phyloP scores from a whole-genome alignment of 1,140 invertebrate genomes.

The Lepidurus packardi region DNA sequence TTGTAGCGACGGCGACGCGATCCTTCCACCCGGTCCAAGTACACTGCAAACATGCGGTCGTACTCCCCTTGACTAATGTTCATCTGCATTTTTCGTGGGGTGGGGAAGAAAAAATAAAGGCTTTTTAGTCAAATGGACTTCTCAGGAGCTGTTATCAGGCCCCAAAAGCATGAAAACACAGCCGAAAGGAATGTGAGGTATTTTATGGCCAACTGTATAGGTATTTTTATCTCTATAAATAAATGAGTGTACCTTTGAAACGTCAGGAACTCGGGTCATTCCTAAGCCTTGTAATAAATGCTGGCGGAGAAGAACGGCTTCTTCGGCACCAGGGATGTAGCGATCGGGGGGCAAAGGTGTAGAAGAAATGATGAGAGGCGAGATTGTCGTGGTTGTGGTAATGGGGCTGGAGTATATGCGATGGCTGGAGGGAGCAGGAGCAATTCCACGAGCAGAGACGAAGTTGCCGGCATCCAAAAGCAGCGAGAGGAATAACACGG shows the following conservation, averaged over 20 bases:
- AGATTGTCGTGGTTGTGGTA: not conserved
- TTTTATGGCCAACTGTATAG: not conserved
- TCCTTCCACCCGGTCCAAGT: slow-evolving; percentile 45
- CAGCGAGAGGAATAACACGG: not conserved
- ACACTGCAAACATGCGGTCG: slow-evolving; percentile 49
- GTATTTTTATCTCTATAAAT: too few relatives aligned
- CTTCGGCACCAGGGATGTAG: slow-evolving; percentile 37
- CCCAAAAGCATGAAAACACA: not conserved
- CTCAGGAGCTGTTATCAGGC: not conserved
- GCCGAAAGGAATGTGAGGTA: slow-evolving; percentile 35
- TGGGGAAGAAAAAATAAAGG: not conserved
- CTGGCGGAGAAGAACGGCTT: slow-evolving; percentile 44
- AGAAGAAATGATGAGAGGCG: not conserved
- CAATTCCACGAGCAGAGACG: not conserved
- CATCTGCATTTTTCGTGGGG: slow-evolving; percentile 41
- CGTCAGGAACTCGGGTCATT: slow-evolving; percentile 47
- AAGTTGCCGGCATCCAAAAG: not conserved
- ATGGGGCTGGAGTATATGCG: not conserved
- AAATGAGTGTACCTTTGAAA: slow-evolving; percentile 43
- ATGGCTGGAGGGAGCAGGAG: not conserved
- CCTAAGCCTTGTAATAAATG: slow-evolving; percentile 48
- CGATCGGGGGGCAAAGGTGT: not conserved
- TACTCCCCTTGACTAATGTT: slow-evolving; percentile 50
- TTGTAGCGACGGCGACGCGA: slow-evolving; percentile 36
- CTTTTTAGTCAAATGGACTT: not conserved